These are phyloP conservation scores for Hystrix cristata DNA, from an alignment of 2,113 vertebrate species.

Conservation along the genomic window DNA sequence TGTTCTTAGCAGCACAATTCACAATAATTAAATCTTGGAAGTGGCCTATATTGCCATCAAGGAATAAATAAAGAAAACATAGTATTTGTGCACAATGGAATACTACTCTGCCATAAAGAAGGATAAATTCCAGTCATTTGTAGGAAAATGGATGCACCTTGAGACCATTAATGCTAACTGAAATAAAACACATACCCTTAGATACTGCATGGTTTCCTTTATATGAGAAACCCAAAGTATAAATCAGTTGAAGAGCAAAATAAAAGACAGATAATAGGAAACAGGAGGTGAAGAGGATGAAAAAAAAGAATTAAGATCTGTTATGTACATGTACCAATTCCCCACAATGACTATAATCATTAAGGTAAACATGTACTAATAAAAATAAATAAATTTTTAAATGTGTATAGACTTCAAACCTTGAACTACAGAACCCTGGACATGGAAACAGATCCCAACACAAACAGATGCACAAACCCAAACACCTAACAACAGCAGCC, in stretches of 20 bases:
- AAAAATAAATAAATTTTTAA: neutral
- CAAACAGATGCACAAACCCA: neutral
- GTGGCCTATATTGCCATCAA: neutral
- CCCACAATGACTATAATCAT: neutral
- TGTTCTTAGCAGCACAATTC: neutral
- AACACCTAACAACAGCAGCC: neutral
- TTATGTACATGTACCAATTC: neutral
- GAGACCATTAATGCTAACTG: neutral
- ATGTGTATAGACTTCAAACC: neutral
- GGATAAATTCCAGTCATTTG: neutral
- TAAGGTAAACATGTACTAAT: neutral
- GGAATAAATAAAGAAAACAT: neutral
- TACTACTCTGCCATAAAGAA: neutral
- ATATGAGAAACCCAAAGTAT: neutral
- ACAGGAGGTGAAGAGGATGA: neutral
- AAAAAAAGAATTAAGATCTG: neutral
- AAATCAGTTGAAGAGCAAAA: neutral
- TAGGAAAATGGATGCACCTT: neutral
- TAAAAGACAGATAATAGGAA: neutral
- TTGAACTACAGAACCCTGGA: neutral
- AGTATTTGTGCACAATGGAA: neutral
- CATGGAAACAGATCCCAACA: neutral
- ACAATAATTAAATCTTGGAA: neutral
- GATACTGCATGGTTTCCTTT: neutral
- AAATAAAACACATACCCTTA: neutral